phyloP scores from a whole-genome alignment of 2,113 vertebrate species.

The Petrocephalus zakoni region DNA sequence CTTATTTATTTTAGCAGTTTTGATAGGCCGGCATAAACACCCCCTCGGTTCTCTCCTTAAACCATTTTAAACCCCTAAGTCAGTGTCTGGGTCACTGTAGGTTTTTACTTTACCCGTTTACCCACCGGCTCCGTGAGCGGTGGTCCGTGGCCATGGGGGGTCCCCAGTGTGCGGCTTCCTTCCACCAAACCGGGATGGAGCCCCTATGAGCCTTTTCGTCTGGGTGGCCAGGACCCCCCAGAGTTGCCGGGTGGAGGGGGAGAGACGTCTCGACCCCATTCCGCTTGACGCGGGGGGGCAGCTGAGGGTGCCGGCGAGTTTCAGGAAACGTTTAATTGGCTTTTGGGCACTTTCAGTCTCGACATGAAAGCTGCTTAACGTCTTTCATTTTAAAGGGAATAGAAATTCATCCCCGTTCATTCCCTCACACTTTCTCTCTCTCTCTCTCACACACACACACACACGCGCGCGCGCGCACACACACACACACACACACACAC shows the following conservation, averaged over 20 bases:
- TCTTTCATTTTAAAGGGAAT: background rate
- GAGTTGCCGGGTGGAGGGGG: background rate
- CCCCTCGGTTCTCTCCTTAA: background rate
- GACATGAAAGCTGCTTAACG: background rate
- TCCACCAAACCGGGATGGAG: background rate
- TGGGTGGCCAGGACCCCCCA: too few species aligned
- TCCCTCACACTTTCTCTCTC: background rate
- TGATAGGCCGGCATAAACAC: background rate
- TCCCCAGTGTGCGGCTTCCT: background rate
- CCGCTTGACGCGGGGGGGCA: background rate
- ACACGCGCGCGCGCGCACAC: background rate
- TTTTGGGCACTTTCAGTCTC: background rate
- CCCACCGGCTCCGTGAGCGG: background rate
- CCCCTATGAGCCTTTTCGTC: background rate
- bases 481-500: background rate
- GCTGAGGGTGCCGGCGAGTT: background rate
- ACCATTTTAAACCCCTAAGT: background rate
- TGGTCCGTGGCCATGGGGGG: background rate
- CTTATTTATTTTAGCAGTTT: background rate
- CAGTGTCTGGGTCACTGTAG: background rate
- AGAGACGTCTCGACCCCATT: conserved; percentile 1
- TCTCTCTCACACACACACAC: background rate
- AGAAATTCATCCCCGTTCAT: background rate
- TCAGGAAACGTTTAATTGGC: conserved; percentile 6
- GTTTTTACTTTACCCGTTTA: background rate